Base-by-base conservation (phyloP, 2,888 invertebrate genomes). In the Nipponacmea schrenckii region DNA sequence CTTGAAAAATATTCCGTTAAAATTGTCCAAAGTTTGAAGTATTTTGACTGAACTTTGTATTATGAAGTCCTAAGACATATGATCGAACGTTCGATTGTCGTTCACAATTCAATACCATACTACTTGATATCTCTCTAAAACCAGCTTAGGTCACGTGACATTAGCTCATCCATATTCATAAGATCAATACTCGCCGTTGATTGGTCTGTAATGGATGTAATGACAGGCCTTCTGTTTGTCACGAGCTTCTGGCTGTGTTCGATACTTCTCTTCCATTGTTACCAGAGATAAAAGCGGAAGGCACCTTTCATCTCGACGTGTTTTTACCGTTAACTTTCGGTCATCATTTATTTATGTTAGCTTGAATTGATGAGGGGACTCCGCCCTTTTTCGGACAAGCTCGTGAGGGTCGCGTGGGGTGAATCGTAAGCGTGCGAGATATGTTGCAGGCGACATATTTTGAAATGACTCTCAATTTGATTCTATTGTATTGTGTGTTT, bases 401-500 rank as follows among this genome's bases (percentile, higher is more conserved):
- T 39, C 39, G 20, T 56, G 56, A 56, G 20, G 24, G 56, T 56
- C 56, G 56, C 56, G 56, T 56, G 56, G 56, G 56, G 56, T 20
- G 10, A 39, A 39, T 39, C 39, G 39, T 8, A 39, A 20, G 56
- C 56, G 24, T 56, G 56, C 24, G 24, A 14, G 56, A 24, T 56
- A 56, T 24, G 56, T 15, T 24, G 56, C 56, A 56, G 56, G 20
- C 56, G 56, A 56, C 24, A 24, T 56, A 56, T 20, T 39, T 39
- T 39, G 39, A 39, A 7, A 24, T 56, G 56, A 20, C 24, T 56
- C 20, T 20, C 14, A 20, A 56, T 24, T 24, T 56, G 56, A 12
- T 20, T 24, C 56, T 56, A 56, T 56, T 56, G 56, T 56, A 24
- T 24, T 5, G 24, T 56, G 10, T 56, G 56, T 56, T 56, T 56